Conservation (phyloP, 2,113 vertebrate genomes). For the Protobothrops mucrosquamatus region DNA sequence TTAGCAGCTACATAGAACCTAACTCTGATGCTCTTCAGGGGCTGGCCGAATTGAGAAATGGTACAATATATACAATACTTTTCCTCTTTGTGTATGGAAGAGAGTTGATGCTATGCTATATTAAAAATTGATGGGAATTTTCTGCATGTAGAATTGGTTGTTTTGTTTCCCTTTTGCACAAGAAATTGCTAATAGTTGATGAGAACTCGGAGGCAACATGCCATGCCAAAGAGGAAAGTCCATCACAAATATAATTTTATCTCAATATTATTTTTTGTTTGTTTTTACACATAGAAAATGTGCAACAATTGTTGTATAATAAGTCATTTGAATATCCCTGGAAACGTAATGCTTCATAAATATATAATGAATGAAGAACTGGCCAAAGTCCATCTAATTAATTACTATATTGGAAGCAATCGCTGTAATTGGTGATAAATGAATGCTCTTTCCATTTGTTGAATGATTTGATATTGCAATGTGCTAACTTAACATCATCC, state of each 20-base stretch:
- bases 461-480: slow-evolving; percentile 10
- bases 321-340: slow-evolving; percentile 54
- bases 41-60: slow-evolving; percentile 48
- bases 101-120: slow-evolving; percentile 67
- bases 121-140: slow-evolving; percentile 76
- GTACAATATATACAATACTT: slow-evolving; percentile 55
- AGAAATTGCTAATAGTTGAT: slow-evolving; percentile 78
- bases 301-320: slow-evolving; percentile 52
- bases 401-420: slow-evolving; percentile 44
- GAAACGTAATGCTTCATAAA: slow-evolving; percentile 61
- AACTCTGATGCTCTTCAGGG: slow-evolving; percentile 62
- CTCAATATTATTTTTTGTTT: slow-evolving; percentile 56
- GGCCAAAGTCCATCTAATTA: slow-evolving; percentile 53
- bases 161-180: slow-evolving; percentile 58
- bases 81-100: slow-evolving; percentile 61
- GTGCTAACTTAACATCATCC: background rate
- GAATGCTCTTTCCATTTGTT: slow-evolving; percentile 22
- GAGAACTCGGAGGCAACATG: slow-evolving; percentile 63
- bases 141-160: slow-evolving; percentile 58
- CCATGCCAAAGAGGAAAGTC: slow-evolving; percentile 69
- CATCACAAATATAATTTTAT: slow-evolving; percentile 66
- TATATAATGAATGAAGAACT: slow-evolving; percentile 58
- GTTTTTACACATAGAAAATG: slow-evolving; percentile 39
- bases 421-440: slow-evolving; percentile 41
- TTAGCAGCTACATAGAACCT: slow-evolving; percentile 56